Evolutionary conservation across 2,888 invertebrate species (phyloP), one percentile per base, ranked within the genome.

Genomic region (Leptura quadrifasciata): DNA sequence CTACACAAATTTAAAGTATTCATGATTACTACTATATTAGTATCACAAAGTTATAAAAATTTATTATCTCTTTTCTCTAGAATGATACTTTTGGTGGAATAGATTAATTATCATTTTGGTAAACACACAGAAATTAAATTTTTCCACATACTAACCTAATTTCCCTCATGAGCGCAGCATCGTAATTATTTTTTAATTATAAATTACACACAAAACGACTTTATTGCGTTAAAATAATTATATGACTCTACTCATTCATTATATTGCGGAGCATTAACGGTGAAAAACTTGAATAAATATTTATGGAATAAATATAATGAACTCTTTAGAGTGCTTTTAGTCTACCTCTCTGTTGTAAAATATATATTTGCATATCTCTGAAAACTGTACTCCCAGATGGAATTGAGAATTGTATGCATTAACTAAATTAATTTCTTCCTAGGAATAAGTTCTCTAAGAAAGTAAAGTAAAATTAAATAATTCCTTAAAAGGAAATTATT

Each of bases 241-340:
- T n/a, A 8, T 4, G 3, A 17, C 35, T 31, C 61, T 15, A n/a
- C 61, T 5, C 31, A 2, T 61, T 10, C 9, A 63, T 61, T 63
- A 63, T 39, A 39, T 63, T 39, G 12, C 39, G 20, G 47, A 35
- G 17, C 35, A 20, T 27, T 31, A 35, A 61, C 1, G n/a, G 63
- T 39, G 18, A 20, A 63, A 63, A 63, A 63, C 39, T 24, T 4
- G 63, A 63, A 63, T 9, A 39, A 39, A 35, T 20, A 63, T 63
- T 63, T 63, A 12, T 18, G 39, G 39, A 63, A 63, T 63, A 63
- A 63, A 63, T 63, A 63, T 63, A 63, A 63, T 35, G 63, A 61
- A 58, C 47, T 15, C 1, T 47, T 47, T 47, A 47, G 47, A 47
- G 15, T 47, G 47, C 15, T 47, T 15, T 47, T 47, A 47, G 10